Conservation (phyloP, 2,797 vertebrate species). For the Argentina silus region DNA sequence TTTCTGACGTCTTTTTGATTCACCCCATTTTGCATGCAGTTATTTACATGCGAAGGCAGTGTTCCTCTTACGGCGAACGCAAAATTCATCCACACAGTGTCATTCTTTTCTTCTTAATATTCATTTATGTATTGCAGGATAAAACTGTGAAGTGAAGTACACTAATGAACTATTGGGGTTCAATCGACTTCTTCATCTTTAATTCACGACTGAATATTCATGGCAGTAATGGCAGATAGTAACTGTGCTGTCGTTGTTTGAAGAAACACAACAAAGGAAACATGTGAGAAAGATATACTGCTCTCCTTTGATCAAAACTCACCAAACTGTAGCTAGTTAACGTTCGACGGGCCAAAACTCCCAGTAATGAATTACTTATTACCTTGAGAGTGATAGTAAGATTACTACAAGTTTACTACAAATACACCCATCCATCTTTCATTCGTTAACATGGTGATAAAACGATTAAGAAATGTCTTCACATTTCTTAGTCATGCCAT, state of each 20-base stretch:
- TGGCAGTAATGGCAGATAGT: too few species aligned
- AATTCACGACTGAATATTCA: too few species aligned
- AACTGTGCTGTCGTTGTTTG: too few species aligned
- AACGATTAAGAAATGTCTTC: neutral
- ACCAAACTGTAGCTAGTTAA: neutral
- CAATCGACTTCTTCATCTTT: too few species aligned
- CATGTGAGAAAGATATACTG: neutral
- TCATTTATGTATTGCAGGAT: too few species aligned
- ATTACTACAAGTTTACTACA: too few species aligned
- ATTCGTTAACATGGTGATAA: constrained; percentile 1
- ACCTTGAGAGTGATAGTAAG: neutral
- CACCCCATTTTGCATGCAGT: neutral
- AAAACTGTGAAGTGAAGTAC: too few species aligned
- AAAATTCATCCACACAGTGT: too few species aligned
- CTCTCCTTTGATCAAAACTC: neutral
- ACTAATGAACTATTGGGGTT: too few species aligned
- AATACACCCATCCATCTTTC: neutral
- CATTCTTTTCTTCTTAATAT: too few species aligned
- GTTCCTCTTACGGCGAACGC: too few species aligned
- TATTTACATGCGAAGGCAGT: neutral
- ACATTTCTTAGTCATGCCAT: neutral
- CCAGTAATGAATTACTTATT: neutral
- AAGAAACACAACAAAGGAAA: neutral
- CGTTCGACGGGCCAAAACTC: neutral
- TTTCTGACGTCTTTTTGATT: neutral